phyloP scores from a whole-genome alignment of 1,140 invertebrate species.

The Sinella curviseta region DNA sequence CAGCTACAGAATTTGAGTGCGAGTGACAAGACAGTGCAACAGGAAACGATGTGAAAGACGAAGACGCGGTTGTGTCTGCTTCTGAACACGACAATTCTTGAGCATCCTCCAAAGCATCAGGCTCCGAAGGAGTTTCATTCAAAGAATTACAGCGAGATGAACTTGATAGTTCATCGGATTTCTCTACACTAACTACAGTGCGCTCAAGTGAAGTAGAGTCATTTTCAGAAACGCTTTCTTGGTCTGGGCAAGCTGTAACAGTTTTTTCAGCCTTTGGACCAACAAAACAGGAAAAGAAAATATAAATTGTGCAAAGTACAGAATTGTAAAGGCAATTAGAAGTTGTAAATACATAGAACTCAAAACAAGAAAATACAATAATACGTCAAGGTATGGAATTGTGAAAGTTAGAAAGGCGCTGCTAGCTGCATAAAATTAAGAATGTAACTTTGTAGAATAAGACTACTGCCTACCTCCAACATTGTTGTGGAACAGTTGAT shows the following conservation, averaged over 20 bases:
- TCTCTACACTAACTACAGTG: neutral
- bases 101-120: neutral
- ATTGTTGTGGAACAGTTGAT: conserved; percentile 2
- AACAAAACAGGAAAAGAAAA: neutral
- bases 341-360: neutral
- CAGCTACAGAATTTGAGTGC: neutral
- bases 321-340: neutral
- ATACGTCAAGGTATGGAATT: too few relatives aligned
- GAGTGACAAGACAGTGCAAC: neutral
- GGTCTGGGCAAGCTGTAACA: neutral
- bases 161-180: neutral
- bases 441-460: neutral
- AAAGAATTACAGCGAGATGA: neutral
- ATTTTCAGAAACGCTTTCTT: neutral
- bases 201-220: neutral
- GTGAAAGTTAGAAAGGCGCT: too few relatives aligned
- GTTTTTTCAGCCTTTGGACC: neutral
- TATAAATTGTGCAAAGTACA: neutral
- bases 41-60: neutral
- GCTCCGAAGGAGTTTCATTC: neutral
- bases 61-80: conserved; percentile 12
- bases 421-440: neutral
- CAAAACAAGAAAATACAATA: neutral
- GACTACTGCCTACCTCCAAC: neutral
- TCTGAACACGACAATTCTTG: neutral